A percentile compares a stretch with the other conserved stretches of the same genome.
phyloP scores from a whole-genome alignment of 64 coral and sea anemone genomes.

The Stichodactyla helianthus region DNA sequence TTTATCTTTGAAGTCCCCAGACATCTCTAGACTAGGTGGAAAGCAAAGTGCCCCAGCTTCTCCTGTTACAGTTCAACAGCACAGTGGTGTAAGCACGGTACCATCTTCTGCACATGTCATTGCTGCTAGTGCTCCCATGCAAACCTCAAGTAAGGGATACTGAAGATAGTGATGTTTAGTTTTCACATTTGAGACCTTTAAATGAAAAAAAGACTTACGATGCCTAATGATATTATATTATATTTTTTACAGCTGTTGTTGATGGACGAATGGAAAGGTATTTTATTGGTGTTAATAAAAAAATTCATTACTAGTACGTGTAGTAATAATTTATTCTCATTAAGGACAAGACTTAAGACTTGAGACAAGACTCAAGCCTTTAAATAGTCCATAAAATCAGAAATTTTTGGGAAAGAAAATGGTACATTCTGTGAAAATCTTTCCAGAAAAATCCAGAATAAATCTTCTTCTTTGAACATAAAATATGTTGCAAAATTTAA shows the following conservation, averaged over 20 bases:
- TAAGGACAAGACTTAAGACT: no score
- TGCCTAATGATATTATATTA: not conserved
- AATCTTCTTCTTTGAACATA: no score
- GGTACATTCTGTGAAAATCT: no score
- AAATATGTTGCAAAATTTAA: not conserved
- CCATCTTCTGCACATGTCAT: constrained; percentile 30
- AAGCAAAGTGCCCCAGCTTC: constrained; percentile 47
- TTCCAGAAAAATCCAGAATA: no score
- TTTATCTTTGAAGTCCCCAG: constrained; percentile 24
- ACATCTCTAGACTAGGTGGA: constrained; percentile 25
- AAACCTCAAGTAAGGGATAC: not conserved
- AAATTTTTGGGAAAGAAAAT: no score
- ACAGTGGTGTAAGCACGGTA: constrained; percentile 21
- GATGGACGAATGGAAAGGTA: constrained; percentile 18
- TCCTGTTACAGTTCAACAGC: constrained; percentile 30
- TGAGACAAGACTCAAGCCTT: no score
- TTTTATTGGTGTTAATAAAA: not conserved
- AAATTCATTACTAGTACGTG: not conserved
- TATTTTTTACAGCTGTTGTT: not conserved
- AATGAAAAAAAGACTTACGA: not conserved
- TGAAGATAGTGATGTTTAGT: not conserved
- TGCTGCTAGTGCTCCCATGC: constrained; percentile 25
- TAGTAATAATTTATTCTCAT: no score
- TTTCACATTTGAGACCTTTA: no score
- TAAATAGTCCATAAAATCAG: no score